Conservation (phyloP, 2,113 vertebrate species). For the Hippocampus abdominalis region DNA sequence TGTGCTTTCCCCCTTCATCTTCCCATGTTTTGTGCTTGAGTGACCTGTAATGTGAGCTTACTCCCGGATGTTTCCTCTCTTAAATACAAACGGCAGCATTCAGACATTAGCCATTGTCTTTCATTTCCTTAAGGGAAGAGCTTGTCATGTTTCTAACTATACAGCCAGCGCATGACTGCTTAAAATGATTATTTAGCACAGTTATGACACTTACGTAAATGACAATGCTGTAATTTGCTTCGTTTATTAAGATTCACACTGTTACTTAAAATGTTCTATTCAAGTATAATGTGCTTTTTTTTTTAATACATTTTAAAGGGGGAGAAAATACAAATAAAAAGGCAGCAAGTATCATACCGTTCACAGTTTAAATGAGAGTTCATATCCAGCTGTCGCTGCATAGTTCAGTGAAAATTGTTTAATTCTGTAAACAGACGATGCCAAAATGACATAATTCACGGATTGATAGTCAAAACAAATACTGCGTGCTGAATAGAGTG, state of each 20-base stretch:
- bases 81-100: neutral
- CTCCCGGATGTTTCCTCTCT: slow-evolving; percentile 20
- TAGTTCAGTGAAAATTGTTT: neutral
- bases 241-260: neutral
- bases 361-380: slow-evolving; percentile 23
- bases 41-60: neutral
- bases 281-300: slow-evolving; percentile 1
- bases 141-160: slow-evolving; percentile 38
- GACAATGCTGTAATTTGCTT: neutral
- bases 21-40: neutral
- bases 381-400: neutral
- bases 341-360: neutral
- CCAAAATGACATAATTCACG: neutral
- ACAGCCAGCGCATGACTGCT: slow-evolving; percentile 14
- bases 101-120: slow-evolving; percentile 46
- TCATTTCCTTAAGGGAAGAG: slow-evolving; percentile 48
- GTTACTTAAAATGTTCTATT: slow-evolving; percentile 4
- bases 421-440: neutral
- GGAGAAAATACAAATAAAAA: slow-evolving; percentile 12
- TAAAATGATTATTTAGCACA: neutral
- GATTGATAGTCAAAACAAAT: slow-evolving; percentile 1
- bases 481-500: neutral
- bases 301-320: slow-evolving; percentile 9
- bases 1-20: neutral
- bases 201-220: neutral